Percentiles rank a stretch among this genome's conserved stretches.
Conservation (phyloP, 2,797 vertebrate species). For the Trachops cirrhosus region DNA sequence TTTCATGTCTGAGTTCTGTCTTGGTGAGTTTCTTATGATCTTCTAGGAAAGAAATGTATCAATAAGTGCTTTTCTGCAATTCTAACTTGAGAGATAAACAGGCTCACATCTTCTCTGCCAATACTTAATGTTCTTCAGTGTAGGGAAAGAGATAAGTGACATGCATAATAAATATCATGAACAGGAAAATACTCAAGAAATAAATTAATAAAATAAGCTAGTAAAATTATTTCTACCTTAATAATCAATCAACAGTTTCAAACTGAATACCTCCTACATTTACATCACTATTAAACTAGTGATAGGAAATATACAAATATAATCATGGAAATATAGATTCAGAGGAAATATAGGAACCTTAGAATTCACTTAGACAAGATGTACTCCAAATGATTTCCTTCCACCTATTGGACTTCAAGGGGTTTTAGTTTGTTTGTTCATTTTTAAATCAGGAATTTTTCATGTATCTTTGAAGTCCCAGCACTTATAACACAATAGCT, state of each 20-base stretch:
- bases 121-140: neutral
- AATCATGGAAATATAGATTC: neutral
- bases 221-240: neutral
- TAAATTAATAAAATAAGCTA: neutral
- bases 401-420: neutral
- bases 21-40: neutral
- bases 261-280: neutral
- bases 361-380: neutral
- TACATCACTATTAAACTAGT: neutral
- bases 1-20: neutral
- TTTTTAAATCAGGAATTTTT: neutral
- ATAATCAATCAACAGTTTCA: neutral
- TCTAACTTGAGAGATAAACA: neutral
- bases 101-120: neutral
- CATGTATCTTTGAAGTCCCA: neutral
- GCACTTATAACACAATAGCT: neutral
- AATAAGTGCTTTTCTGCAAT: conserved; percentile 28
- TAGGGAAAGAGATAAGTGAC: neutral
- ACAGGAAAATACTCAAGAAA: neutral
- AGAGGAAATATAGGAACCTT: neutral
- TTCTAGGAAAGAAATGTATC: neutral
- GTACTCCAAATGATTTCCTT: neutral
- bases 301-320: neutral
- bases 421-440: neutral
- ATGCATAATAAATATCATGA: neutral